Conservation (phyloP, 2,797 vertebrate species). For the Protosalanx chinensis region DNA sequence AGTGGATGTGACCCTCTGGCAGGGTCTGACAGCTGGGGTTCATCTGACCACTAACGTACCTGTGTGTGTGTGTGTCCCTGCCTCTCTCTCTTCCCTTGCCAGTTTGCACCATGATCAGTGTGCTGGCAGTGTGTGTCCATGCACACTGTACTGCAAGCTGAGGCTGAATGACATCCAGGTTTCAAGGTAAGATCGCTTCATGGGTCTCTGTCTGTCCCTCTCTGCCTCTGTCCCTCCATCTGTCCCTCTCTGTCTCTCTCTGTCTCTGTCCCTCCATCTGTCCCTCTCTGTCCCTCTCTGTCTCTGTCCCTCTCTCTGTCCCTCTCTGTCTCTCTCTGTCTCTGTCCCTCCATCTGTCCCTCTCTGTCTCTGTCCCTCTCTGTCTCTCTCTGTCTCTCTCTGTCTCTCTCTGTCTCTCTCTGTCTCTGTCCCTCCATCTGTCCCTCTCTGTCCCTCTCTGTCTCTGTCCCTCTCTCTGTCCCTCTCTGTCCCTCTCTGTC, state of each 20-base stretch:
- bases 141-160: slow-evolving; percentile 6
- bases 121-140: slow-evolving; percentile 1
- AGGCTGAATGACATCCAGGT: slow-evolving; percentile 14
- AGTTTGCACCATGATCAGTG: background rate
- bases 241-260: background rate
- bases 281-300: no score
- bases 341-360: no score
- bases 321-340: no score
- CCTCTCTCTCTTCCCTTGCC: background rate
- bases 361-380: no score
- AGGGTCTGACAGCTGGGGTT: background rate
- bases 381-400: no score
- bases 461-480: no score
- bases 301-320: no score
- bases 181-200: slow-evolving; percentile 7
- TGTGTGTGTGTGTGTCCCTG: background rate
- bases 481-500: no score
- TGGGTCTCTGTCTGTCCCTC: background rate
- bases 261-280: no score
- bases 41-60: background rate
- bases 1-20: background rate
- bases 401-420: no score
- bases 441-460: no score
- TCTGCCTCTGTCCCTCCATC: background rate
- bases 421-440: no score